Conservation (phyloP, 2,797 vertebrate genomes). For the Tarsius wallacei region DNA sequence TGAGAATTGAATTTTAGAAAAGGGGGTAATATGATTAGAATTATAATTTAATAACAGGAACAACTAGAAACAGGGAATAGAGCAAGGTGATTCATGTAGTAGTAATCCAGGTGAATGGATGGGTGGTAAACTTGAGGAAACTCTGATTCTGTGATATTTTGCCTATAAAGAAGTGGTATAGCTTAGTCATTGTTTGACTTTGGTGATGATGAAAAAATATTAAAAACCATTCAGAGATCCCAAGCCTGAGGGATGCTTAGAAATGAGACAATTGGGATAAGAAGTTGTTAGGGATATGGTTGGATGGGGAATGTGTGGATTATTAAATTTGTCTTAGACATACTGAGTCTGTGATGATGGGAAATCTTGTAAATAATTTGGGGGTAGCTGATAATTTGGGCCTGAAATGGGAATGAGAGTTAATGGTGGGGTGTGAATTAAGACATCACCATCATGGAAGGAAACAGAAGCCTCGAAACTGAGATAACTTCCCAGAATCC, state of each 20-base stretch:
- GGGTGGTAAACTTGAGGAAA: neutral
- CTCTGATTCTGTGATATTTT: constrained; percentile 26
- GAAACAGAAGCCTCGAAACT: neutral
- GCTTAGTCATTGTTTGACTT: constrained; percentile 15
- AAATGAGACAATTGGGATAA: neutral
- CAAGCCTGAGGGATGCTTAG: neutral
- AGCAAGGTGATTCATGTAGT: neutral
- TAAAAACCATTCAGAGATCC: neutral
- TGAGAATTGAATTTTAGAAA: constrained; percentile 52
- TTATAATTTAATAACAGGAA: constrained; percentile 1
- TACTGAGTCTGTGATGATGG: neutral
- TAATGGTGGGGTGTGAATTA: neutral
- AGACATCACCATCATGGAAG: neutral
- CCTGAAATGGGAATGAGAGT: neutral
- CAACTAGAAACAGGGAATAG: constrained; percentile 42
- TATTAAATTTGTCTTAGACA: constrained; percentile 12
- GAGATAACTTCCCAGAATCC: constrained; percentile 1
- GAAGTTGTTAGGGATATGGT: neutral
- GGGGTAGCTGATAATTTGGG: neutral
- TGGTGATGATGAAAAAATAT: constrained; percentile 3
- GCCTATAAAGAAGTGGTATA: neutral
- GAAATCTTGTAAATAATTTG: constrained; percentile 43
- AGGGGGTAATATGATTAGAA: neutral
- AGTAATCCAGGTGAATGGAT: neutral
- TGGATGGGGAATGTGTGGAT: neutral